Conservation (phyloP, 2,888 invertebrate genomes). For the Euclidia mi region DNA sequence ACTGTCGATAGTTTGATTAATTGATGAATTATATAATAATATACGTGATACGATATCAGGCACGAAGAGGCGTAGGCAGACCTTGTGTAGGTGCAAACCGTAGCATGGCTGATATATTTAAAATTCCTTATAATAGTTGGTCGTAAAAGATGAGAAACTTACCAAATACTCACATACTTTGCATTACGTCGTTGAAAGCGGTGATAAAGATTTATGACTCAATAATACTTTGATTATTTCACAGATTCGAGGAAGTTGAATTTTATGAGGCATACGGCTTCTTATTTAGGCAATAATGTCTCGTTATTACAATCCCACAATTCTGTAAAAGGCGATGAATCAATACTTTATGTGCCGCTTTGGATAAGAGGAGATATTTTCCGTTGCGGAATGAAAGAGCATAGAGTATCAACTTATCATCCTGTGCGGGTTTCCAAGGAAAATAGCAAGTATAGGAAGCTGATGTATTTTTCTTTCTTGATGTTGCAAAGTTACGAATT, state of each 20-base stretch:
- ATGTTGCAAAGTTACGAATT: constrained; percentile 3
- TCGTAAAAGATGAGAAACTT: constrained; percentile 73
- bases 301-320: constrained; percentile 70
- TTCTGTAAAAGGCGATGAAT: constrained; percentile 65
- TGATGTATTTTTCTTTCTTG: constrained; percentile 31
- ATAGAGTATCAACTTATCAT: constrained; percentile 36
- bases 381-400: constrained; percentile 29
- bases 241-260: constrained; percentile 83
- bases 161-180: constrained; percentile 82
- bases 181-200: constrained; percentile 67
- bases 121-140: constrained; percentile 44
- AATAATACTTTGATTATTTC: constrained; percentile 87
- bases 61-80: constrained; percentile 16
- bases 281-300: constrained; percentile 83
- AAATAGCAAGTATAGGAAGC: constrained; percentile 23
- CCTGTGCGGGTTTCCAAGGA: constrained; percentile 22
- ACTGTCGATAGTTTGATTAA: constrained; percentile 36
- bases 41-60: constrained; percentile 25
- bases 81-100: background rate
- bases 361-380: constrained; percentile 48
- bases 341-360: constrained; percentile 62
- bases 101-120: constrained; percentile 17
- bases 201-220: constrained; percentile 85
- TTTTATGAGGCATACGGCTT: constrained; percentile 82
- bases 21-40: constrained; percentile 40